Percentiles rank a stretch among this genome's conserved stretches.
Conservation (phyloP, 2,113 vertebrate genomes). For the Pipa parva region DNA sequence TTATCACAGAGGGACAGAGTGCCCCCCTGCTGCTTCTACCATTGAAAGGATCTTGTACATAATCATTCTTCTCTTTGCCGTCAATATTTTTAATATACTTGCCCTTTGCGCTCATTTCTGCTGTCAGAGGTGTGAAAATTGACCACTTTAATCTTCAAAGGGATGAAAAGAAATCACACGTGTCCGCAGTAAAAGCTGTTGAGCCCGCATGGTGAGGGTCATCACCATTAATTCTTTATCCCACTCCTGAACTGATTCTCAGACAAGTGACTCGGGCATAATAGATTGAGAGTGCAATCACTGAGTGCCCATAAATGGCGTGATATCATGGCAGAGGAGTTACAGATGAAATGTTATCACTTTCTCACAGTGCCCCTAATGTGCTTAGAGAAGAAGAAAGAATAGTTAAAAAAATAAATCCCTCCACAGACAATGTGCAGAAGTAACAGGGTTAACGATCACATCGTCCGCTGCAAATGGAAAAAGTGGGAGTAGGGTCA, state of each 20-base stretch:
- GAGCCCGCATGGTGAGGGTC: conserved; percentile 22
- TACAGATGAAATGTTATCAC: conserved; percentile 41
- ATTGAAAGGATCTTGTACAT: conserved; percentile 34
- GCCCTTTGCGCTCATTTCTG: conserved; percentile 37
- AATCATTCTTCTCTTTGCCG: conserved; percentile 47
- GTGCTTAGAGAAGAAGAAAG: too few species aligned
- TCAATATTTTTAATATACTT: conserved; percentile 55
- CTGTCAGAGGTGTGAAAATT: conserved; percentile 47
- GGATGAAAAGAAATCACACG: conserved; percentile 53
- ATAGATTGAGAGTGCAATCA: conserved; percentile 15
- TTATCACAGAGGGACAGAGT: conserved; percentile 37
- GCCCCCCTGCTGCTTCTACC: conserved; percentile 44
- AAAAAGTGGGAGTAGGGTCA: too few species aligned
- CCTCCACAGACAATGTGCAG: too few species aligned
- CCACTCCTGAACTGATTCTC: conserved; percentile 40
- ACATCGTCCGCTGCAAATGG: too few species aligned
- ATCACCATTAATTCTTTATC: conserved; percentile 26
- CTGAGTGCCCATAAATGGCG: conserved; percentile 43
- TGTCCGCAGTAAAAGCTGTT: conserved; percentile 14
- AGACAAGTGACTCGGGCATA: conserved; percentile 3
- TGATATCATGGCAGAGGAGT: background rate
- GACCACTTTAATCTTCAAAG: conserved; percentile 53
- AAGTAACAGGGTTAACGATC: too few species aligned
- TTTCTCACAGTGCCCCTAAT: too few species aligned
- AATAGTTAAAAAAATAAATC: too few species aligned